phyloP scores from a whole-genome alignment of 2,113 vertebrate species.

The Haemorhous mexicanus region DNA sequence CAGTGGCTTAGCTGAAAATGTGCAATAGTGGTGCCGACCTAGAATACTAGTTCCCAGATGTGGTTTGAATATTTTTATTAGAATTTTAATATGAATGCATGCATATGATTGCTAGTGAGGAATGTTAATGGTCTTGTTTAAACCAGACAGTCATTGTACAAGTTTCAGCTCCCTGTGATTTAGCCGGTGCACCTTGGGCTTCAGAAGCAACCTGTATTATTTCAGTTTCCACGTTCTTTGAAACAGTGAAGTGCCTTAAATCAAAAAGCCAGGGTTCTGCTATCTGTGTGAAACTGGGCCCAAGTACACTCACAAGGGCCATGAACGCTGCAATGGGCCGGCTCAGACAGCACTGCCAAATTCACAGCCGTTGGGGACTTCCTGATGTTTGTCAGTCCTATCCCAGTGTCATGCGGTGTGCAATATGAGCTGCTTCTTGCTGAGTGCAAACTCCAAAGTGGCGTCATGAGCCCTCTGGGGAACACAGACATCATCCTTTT shows the following conservation, averaged over 20 bases:
- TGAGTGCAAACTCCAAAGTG: conserved; percentile 46
- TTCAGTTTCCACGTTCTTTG: background rate
- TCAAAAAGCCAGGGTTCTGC: background rate
- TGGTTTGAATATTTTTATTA: conserved; percentile 19
- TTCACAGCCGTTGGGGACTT: conserved; percentile 39
- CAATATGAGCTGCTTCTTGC: conserved; percentile 57
- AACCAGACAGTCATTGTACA: background rate
- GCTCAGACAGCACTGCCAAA: background rate
- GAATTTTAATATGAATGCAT: background rate
- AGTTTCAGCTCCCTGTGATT: background rate
- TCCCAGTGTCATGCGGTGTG: conserved; percentile 53
- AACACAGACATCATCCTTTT: conserved; percentile 50
- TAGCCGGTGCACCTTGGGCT: background rate
- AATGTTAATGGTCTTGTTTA: conserved; percentile 30
- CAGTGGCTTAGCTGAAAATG: conserved; percentile 30
- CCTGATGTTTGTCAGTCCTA: conserved; percentile 54
- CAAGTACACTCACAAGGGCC: background rate
- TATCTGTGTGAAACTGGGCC: conserved; percentile 9
- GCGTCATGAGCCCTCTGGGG: conserved; percentile 49
- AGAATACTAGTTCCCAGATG: background rate
- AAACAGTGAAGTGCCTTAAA: background rate
- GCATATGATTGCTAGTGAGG: background rate
- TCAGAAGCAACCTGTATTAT: background rate
- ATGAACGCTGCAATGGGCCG: background rate
- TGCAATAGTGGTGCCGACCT: background rate